A percentile compares a stretch with the other conserved stretches of the same genome.
phyloP scores from a whole-genome alignment of 2,113 vertebrate genomes.

The Nycticryphes semicollaris region DNA sequence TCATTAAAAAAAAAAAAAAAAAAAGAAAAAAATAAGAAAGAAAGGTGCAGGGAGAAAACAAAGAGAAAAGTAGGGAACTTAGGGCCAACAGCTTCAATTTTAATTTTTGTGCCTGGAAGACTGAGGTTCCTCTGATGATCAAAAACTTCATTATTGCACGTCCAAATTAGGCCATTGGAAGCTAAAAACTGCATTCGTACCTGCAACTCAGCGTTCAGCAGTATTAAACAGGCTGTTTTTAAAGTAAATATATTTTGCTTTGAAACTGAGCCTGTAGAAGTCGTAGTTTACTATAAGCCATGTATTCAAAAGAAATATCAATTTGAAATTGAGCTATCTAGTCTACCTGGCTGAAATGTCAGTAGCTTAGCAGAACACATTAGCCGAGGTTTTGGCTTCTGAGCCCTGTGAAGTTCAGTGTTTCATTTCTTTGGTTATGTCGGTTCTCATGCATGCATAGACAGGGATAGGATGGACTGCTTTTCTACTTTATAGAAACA shows the following conservation, averaged over 20 bases:
- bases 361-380: not conserved
- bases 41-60: rapidly evolving
- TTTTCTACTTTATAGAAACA: not conserved
- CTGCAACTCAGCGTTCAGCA: not conserved
- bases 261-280: not conserved
- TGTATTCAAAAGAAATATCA: not conserved
- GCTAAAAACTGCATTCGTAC: not conserved
- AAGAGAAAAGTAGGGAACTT: not conserved
- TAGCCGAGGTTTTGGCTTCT: not conserved
- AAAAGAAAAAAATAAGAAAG: not conserved
- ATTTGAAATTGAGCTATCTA: not conserved
- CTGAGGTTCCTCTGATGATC: not conserved
- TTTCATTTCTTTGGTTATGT: not conserved
- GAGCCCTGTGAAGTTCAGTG: not conserved
- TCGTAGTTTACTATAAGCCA: not conserved
- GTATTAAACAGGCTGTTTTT: not conserved
- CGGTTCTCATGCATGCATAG: not conserved
- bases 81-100: not conserved
- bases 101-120: not conserved
- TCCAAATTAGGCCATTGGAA: not conserved
- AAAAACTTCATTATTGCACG: not conserved
- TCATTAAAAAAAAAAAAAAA: not conserved
- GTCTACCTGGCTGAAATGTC: not conserved
- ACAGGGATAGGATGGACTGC: rapidly evolving
- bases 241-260: not conserved